Base-by-base conservation (phyloP, 2,888 invertebrate genomes). In the Eupithecia subumbrata region DNA sequence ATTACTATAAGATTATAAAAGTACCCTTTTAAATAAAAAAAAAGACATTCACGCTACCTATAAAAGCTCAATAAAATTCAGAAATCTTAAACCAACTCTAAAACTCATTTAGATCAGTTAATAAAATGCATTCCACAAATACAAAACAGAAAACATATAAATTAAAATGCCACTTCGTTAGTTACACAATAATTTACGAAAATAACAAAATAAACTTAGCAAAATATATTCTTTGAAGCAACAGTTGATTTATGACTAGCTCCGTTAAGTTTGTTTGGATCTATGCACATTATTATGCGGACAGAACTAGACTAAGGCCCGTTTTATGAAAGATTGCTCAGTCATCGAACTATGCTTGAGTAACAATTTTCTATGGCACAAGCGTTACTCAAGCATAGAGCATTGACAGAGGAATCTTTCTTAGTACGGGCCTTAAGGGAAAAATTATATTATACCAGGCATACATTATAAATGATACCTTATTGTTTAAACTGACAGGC, bases 181-280 rank as follows among this genome's bases (percentile, higher is more conserved):
- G 76, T 72, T 43, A 69, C 71, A 71, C n/a, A 72, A 74, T 75
- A 76, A 78, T 73, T 52, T 76, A 76, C n/a, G 69, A 71, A 72
- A 56, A 71, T 30, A 76, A 48, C 22, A 73, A 72, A 73, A 73
- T 74, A n/a, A 75, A 73, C 70, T 66, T 77, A 76, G 74, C 70
- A 74, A 76, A 76, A 73, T 64, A 76, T 76, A 74, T 76, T 72
- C 45, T 78, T 77, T 73, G 78, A 76, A 76, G 76, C 72, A 73
- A 79, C 43, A 73, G 67, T 68, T 75, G 69, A 74, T 74, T 52
- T 67, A 79, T 82, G 83, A 83, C 83, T 83, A 83, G 83, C 69
- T 74, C 75, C 78, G 76, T 52, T 70, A 63, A 56, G 72, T 72
- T 12, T 34, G 11, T n/a, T 67, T 67, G n/a, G 37, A 40, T 67